Conservation (phyloP, 1,140 invertebrate species). For the Matsumurasca onukii region DNA sequence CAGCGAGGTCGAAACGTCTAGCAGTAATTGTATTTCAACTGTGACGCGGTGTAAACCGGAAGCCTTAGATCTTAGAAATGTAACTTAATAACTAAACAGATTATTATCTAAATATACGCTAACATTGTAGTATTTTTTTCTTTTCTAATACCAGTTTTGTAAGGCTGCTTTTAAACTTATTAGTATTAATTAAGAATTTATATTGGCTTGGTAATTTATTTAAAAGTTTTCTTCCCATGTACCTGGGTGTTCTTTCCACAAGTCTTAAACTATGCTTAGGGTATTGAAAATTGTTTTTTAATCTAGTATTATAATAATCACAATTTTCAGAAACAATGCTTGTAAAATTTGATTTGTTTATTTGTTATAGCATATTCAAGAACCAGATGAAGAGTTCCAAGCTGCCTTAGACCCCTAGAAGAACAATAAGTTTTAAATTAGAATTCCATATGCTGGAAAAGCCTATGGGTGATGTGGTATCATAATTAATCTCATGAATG, state of each 20-base stretch:
- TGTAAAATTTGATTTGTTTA: neutral
- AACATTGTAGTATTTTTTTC: neutral
- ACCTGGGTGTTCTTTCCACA: neutral
- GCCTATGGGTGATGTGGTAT: no score
- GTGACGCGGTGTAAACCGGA: no score
- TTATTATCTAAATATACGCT: no score
- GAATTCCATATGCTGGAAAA: no score
- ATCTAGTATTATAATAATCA: neutral
- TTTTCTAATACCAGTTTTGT: neutral
- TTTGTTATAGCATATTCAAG: slow-evolving; percentile 17
- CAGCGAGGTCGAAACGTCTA: no score
- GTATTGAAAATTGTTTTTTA: no score
- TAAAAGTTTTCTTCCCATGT: no score
- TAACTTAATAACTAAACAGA: no score
- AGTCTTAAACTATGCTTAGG: no score
- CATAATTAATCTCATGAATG: no score
- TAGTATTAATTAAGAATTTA: neutral
- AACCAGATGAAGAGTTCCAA: slow-evolving; percentile 11
- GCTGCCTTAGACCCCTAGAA: slow-evolving; percentile 15
- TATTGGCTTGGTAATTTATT: neutral
- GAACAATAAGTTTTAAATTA: neutral
- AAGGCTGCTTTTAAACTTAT: neutral
- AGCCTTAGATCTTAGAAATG: no score
- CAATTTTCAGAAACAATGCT: neutral
- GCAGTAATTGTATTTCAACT: no score